These are phyloP conservation scores for Dryoscopus gambensis DNA, from an alignment of 2,113 vertebrate species.

Conservation along the genomic window DNA sequence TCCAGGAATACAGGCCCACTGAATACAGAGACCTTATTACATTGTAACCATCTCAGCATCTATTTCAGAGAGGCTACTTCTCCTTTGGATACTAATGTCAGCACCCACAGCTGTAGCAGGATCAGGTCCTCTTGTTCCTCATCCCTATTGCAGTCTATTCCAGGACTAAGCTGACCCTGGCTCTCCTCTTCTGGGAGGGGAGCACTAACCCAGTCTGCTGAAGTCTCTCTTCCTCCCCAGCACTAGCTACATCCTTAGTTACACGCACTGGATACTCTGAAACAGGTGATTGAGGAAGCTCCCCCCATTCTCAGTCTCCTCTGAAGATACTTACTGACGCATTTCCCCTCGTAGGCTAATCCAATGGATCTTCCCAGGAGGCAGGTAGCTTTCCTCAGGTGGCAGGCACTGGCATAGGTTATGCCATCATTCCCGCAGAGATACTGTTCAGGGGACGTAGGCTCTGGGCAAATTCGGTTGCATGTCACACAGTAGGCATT, in stretches of 20 bases:
- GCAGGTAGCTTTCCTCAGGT: conserved; percentile 95
- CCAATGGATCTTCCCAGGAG: conserved; percentile 95
- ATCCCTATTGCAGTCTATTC: not conserved
- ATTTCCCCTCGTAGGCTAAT: conserved; percentile 95
- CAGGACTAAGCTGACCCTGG: not conserved
- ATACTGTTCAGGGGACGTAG: conserved; percentile 90
- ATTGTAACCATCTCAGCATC: not conserved
- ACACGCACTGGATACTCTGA: not conserved
- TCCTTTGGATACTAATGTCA: not conserved
- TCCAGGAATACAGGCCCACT: conserved; percentile 19
- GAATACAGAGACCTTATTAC: not conserved
- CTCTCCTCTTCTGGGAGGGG: not conserved
- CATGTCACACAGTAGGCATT: conserved; percentile 98
- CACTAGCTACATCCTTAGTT: not conserved
- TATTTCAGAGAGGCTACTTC: not conserved
- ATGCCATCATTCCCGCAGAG: conserved; percentile 98
- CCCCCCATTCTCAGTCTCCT: not conserved
- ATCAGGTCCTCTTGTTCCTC: not conserved
- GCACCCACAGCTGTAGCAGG: not conserved
- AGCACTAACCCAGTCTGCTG: not conserved
- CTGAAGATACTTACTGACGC: conserved; percentile 88
- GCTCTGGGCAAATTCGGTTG: conserved; percentile 94
- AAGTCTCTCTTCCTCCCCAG: not conserved
- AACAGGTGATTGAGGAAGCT: not conserved
- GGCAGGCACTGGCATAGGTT: conserved; percentile 92